Evolutionary conservation across 2,888 invertebrate genomes (phyloP).

Genomic region (Caenorhabditis uteleia): DNA sequence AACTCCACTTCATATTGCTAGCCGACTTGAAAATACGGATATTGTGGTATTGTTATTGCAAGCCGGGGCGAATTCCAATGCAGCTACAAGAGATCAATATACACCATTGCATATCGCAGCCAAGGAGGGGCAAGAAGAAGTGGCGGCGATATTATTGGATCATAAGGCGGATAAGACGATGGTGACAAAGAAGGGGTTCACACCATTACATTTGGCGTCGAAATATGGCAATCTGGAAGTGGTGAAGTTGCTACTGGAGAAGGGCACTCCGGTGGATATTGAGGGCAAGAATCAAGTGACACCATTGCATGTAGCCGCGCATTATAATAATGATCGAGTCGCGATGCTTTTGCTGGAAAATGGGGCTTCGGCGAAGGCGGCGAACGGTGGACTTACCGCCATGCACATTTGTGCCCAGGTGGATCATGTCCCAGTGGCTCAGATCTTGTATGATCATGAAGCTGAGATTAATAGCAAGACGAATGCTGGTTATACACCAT

Average conservation of each 20-base stretch:
- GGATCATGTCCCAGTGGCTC: constrained; percentile 92
- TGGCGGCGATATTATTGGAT: constrained; percentile 90
- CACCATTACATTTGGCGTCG: constrained; percentile 94
- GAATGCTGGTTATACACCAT: constrained; percentile 93
- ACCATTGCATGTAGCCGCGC: constrained; percentile 94
- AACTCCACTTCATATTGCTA: constrained; percentile 96
- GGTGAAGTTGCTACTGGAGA: constrained; percentile 87
- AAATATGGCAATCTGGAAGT: constrained; percentile 98
- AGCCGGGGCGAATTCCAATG: constrained; percentile 85
- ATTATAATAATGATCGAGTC: constrained; percentile 93
- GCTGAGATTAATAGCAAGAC: constrained; percentile 77
- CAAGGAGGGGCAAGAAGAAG: constrained; percentile 81
- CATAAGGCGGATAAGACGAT: constrained; percentile 87
- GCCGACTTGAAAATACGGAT: constrained; percentile 94
- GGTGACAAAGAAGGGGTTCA: constrained; percentile 93
- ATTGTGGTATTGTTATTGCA: constrained; percentile 93
- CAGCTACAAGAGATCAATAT: constrained; percentile 94
- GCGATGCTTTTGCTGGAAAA: constrained; percentile 90
- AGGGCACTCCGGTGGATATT: constrained; percentile 92
- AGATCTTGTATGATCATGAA: constrained; percentile 86
- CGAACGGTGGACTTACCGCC: constrained; percentile 97
- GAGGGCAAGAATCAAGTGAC: constrained; percentile 81
- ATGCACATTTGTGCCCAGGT: constrained; percentile 96
- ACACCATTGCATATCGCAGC: constrained; percentile 97
- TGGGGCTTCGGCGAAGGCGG: constrained; percentile 93